Evolutionary conservation across 2,888 invertebrate genomes (phyloP).

Genomic region (Exephanes ischioxanthus): DNA sequence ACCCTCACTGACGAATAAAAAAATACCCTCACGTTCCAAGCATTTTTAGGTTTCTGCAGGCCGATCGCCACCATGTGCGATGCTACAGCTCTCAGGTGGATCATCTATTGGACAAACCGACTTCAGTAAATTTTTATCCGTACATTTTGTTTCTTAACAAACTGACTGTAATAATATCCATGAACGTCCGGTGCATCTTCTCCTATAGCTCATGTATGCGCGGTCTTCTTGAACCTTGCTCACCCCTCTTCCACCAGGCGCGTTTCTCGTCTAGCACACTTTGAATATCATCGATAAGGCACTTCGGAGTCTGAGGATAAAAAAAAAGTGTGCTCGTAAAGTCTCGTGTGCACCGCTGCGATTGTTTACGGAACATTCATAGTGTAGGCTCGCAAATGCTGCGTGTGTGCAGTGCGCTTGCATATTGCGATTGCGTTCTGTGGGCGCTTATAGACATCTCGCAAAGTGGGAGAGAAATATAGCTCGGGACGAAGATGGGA

Average conservation of each 20-base stretch:
- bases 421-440: neutral
- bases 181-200: neutral
- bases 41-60: too few relatives aligned
- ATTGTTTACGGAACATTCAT: constrained; percentile 14
- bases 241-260: neutral
- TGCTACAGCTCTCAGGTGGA: too few relatives aligned
- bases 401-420: neutral
- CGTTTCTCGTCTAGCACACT: neutral
- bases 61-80: too few relatives aligned
- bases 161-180: neutral
- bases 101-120: too few relatives aligned
- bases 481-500: constrained; percentile 27
- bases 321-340: constrained; percentile 6
- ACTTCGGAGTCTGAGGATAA: constrained; percentile 19
- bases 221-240: constrained; percentile 11
- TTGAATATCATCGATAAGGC: constrained; percentile 41
- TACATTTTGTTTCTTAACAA: too few relatives aligned
- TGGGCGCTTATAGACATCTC: constrained; percentile 3
- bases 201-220: neutral
- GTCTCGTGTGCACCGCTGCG: constrained; percentile 9
- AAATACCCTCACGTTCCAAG: too few relatives aligned
- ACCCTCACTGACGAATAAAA: too few relatives aligned
- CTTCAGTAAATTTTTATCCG: too few relatives aligned
- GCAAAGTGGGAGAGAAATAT: constrained; percentile 25
- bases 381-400: neutral